Evolutionary conservation across 2,888 invertebrate genomes (phyloP), one percentile per base, ranked within the genome.

Genomic region (Camptogramma bilineatum): DNA sequence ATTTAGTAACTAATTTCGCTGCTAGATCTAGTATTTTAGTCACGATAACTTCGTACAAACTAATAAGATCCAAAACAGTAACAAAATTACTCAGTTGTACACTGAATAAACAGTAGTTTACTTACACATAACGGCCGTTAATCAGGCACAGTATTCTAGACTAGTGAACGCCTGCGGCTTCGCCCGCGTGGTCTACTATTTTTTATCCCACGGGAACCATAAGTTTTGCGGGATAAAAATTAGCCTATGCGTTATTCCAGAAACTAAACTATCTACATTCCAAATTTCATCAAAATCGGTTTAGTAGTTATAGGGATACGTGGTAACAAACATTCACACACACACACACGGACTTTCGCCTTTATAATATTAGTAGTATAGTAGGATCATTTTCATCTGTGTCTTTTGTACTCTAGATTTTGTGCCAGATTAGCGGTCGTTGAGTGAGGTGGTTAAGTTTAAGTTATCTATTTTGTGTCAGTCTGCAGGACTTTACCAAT

Each of bases 21-120:
- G 58, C 56, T 63, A 54, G 31, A 62, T 70, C 55, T 42, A 60
- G 64, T 56, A 67, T 55, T 62, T 65, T 10, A 62, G 72, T 68
- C 72, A 72, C 72, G 70, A 67, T 62, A 72, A 69, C 70, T 66
- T 69, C 57, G 68, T 68, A 70, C 70, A 65, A 54, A 68, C 70
- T 68, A 62, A 56, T 58, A 18, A 60, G 48, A 63, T 59, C 68
- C 66, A 54, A 64, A 67, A 61, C 64, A 64, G 62, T 59, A 69
- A 64, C 58, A 51, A 47, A 51, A 62, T 66, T 66, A 66, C 56
- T 54, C 54, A 62, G 58, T 58, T 54, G 52, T 62, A 54, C 65
- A 57, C 47, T 28, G 62, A 62, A 66, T 62, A 62, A 52, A 19
- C 50, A 57, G 52, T 54, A 54, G 39, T 54, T 53, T 42, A 28